Evolutionary conservation across 2,113 vertebrate genomes (phyloP), one percentile per base, ranked within the genome.

Genomic region (Columba livia): DNA sequence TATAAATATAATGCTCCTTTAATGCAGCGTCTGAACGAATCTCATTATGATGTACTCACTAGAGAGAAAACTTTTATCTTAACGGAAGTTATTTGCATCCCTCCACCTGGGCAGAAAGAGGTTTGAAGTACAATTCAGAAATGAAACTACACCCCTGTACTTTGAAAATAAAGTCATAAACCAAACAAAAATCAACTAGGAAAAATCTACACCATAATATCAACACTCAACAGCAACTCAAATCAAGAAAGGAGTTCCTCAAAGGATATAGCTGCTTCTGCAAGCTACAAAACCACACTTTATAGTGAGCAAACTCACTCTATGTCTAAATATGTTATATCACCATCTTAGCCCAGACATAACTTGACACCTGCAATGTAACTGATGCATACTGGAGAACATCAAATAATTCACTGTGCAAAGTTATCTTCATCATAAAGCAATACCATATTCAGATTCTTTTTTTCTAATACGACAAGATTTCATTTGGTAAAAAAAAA

Each of bases 131-230:
- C 12, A 64, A 24, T 34, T 82, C 61, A 57, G 32, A 60, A 91
- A 80, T 10, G 48, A 7, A 79, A 17, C 12, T 42, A 65, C 44
- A 1, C 0, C 5, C 31, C 9, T 0, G 0, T 53, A 44, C 25
- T 64, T 78, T 47, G 47, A 8, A 82, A 75, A 85, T 26, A 36
- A 71, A 85, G 14, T 3, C 42, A 15, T 17, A 86, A 94, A 81
- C 1, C 10, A 78, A 69, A 73, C 25, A 40, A 69, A 80, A 53
- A 34, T 3, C 9, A 85, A 70, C 2, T 12, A 53, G n/a, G 20
- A 67, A 12, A 90, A 83, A 75, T 44, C 14, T 60, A 16, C 31
- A 31, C 6, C 5, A 9, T 32, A 36, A 61, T 6, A 62, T 5
- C 48, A 29, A 40, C 87, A 65, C 16, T 66, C 24, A 67, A 50